Evolutionary conservation across 2,113 vertebrate genomes (phyloP), one percentile per base, ranked within the genome.

Genomic region (Eurystomus gularis): DNA sequence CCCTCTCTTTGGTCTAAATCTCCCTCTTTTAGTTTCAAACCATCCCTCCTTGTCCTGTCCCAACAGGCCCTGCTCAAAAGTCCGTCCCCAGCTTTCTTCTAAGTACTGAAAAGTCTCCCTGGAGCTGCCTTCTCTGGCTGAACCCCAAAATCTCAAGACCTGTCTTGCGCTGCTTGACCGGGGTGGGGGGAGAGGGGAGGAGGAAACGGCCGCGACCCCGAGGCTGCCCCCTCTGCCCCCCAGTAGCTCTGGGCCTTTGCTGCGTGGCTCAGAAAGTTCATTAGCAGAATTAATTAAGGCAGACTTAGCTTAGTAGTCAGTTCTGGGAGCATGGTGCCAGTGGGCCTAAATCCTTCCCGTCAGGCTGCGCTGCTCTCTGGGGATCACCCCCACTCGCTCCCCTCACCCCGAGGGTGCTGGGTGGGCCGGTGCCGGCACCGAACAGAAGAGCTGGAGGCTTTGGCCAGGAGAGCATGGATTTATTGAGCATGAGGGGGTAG

Each of bases 201-300:
- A 13, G 10, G 15, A 19, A 40, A 40, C 3, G 2, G 19, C n/a
- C 6, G 1, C 0, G 0, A 7, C 31, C 12, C 52, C 1, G 2
- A 29, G 16, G 37, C 23, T 61, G 46, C 42, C 7, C 46, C 33
- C 17, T 44, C 9, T 13, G 1, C 13, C 33, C 8, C 3, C 3
- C 0, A 33, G n/a, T 4, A 37, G 21, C n/a, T 52, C 68, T n/a
- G 18, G 8, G 26, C 23, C 48, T 17, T 49, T 7, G 1, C 24
- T 29, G 3, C 25, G 11, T 19, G 9, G 42, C 39, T 60, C 21
- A 17, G 17, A 9, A 11, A 4, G 48, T 9, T 62, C 24, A 5
- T 64, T 64, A 73, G 39, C 42, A 14, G 29, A n/a, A 29, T 11
- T 70, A 52, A 31, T 42, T 17, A 52, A 64, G 55, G 46, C 48